Conservation (phyloP, 2,113 vertebrate species). For the Gadus chalcogrammus region DNA sequence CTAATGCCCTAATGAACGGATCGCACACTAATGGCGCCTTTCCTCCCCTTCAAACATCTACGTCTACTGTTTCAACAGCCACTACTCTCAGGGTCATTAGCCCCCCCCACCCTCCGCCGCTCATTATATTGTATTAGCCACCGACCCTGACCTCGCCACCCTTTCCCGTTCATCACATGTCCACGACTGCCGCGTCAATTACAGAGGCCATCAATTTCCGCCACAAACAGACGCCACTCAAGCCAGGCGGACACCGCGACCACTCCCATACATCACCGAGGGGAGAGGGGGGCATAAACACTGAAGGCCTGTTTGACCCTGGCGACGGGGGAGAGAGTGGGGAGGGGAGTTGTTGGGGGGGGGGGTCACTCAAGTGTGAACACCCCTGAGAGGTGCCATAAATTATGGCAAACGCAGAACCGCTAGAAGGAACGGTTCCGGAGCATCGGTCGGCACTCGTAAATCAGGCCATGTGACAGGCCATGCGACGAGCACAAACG, state of each 20-base stretch:
- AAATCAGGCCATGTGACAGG: constrained; percentile 29
- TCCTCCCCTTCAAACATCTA: no score
- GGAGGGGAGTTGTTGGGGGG: background rate
- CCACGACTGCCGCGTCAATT: constrained; percentile 49
- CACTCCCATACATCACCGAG: constrained; percentile 36
- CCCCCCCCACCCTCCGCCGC: constrained; percentile 14
- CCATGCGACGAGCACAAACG: constrained; percentile 28
- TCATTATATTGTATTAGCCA: constrained; percentile 21
- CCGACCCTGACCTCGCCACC: constrained; percentile 25
- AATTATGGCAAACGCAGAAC: constrained; percentile 50
- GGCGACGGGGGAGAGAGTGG: constrained; percentile 14
- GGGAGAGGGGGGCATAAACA: constrained; percentile 36
- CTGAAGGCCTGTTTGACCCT: constrained; percentile 9
- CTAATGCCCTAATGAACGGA: no score
- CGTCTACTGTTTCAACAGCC: constrained; percentile 18
- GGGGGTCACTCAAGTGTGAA: constrained; percentile 42
- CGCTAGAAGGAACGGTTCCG: constrained; percentile 44
- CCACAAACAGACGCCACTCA: constrained; percentile 56
- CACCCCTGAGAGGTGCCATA: constrained; percentile 41
- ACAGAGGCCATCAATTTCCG: constrained; percentile 52
- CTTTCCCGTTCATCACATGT: background rate
- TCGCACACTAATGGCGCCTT: no score
- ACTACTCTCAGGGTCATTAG: background rate
- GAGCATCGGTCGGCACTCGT: constrained; percentile 29
- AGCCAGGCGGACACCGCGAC: constrained; percentile 51